Percentiles rank a stretch among this genome's conserved stretches.
Conservation (phyloP, 2,797 vertebrate genomes). For the Hypotaenidia philippensis region DNA sequence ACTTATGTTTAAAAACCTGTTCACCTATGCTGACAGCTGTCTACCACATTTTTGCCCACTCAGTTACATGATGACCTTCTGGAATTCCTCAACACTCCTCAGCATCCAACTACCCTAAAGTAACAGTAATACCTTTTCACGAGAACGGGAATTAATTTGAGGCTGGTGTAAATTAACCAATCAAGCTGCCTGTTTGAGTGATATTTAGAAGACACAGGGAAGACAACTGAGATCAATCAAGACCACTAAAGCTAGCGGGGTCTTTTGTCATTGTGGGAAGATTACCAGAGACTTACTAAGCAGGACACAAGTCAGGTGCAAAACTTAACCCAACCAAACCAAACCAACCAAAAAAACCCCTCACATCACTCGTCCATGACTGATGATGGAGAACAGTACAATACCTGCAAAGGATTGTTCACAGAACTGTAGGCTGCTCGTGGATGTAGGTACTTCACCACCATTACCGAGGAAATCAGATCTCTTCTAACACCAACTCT, state of each 20-base stretch:
- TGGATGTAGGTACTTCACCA: not conserved
- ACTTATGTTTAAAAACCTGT: not conserved
- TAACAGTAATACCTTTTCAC: not conserved
- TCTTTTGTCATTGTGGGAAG: not conserved
- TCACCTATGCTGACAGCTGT: not conserved
- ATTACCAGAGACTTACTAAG: not conserved
- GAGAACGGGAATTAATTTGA: not conserved
- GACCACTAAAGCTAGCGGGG: not conserved
- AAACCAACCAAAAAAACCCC: not conserved
- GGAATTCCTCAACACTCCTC: slow-evolving; percentile 28
- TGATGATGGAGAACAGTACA: not conserved
- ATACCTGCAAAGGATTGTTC: not conserved
- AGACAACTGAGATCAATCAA: slow-evolving; percentile 8
- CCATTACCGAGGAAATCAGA: not conserved
- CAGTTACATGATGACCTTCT: not conserved
- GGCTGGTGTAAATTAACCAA: not conserved
- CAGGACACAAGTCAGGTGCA: not conserved
- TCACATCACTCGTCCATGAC: not conserved
- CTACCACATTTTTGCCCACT: not conserved
- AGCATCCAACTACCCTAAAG: not conserved
- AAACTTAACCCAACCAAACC: not conserved
- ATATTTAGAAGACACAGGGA: not conserved
- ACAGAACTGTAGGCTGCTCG: not conserved
- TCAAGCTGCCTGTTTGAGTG: not conserved
- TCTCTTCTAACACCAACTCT: not conserved